Evolutionary conservation across 1,140 invertebrate species (phyloP).

Genomic region (Drosophila mauritiana): DNA sequence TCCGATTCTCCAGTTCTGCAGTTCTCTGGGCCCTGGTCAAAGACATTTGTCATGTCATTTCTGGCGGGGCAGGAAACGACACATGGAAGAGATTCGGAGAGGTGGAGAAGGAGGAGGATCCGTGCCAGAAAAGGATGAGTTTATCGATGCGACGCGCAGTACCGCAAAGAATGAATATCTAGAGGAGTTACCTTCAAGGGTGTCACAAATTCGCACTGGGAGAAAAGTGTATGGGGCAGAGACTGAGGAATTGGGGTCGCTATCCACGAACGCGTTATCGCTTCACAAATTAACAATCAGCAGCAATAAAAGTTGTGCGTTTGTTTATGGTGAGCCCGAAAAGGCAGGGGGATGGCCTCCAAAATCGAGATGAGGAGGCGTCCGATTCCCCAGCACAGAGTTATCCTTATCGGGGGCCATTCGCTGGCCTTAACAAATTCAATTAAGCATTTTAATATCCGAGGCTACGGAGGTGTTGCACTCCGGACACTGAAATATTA

Average conservation of each 20-base stretch:
- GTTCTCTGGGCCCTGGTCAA: constrained; percentile 59
- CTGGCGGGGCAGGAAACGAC: constrained; percentile 72
- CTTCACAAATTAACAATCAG: constrained; percentile 84
- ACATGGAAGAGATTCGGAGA: constrained; percentile 39
- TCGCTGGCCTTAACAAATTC: constrained; percentile 76
- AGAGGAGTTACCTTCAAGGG: constrained; percentile 40
- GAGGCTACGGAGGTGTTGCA: constrained; percentile 71
- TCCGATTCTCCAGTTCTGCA: constrained; percentile 16
- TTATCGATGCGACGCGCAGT: constrained; percentile 71
- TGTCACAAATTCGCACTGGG: constrained; percentile 71
- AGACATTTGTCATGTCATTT: constrained; percentile 84
- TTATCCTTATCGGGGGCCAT: constrained; percentile 54
- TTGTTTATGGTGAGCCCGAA: constrained; percentile 71
- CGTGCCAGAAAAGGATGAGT: constrained; percentile 64
- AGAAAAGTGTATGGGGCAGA: constrained; percentile 6
- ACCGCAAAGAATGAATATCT: constrained; percentile 25
- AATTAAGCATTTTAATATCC: constrained; percentile 83
- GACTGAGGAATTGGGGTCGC: constrained; percentile 41
- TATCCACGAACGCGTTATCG: constrained; percentile 70
- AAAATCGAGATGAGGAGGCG: constrained; percentile 16
- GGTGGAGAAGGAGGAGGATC: constrained; percentile 23
- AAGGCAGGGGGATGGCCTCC: neutral
- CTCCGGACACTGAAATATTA: constrained; percentile 80
- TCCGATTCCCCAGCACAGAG: constrained; percentile 2
- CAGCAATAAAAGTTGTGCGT: constrained; percentile 81